Conservation (phyloP, 2,797 vertebrate genomes). For the Eupleurogrammus muticus region DNA sequence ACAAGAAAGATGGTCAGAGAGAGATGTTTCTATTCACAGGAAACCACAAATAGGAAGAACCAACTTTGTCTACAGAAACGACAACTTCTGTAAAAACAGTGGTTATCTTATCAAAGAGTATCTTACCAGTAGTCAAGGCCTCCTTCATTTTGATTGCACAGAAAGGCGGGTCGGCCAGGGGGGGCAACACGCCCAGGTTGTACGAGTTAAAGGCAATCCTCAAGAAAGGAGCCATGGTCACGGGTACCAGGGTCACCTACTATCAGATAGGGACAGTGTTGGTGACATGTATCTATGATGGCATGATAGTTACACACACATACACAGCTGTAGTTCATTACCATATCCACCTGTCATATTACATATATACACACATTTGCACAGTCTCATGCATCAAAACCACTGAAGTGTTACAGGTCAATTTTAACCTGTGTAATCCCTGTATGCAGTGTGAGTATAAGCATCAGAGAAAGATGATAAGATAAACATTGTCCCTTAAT, state of each 20-base stretch:
- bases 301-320: constrained; percentile 26
- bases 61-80: background rate
- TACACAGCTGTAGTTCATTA: background rate
- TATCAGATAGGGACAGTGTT: constrained; percentile 46
- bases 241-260: constrained; percentile 65
- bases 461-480: constrained; percentile 2
- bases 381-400: background rate
- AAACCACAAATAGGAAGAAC: constrained; percentile 12
- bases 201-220: constrained; percentile 94
- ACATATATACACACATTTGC: background rate
- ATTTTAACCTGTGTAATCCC: background rate
- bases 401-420: background rate
- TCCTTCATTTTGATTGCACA: constrained; percentile 99
- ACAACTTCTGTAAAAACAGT: constrained; percentile 15
- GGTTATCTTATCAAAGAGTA: background rate
- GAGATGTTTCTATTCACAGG: background rate
- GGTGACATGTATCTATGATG: constrained; percentile 19
- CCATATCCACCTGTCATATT: background rate
- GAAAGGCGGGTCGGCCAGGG: constrained; percentile 88
- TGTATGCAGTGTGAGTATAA: background rate
- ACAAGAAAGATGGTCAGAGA: background rate
- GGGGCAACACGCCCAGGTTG: constrained; percentile 88
- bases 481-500: background rate
- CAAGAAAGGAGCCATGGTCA: constrained; percentile 95
- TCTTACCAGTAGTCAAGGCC: constrained; percentile 92